Evolutionary conservation across 2,888 invertebrate genomes (phyloP), one percentile per base, ranked within the genome.

Genomic region (Diogma glabrata): DNA sequence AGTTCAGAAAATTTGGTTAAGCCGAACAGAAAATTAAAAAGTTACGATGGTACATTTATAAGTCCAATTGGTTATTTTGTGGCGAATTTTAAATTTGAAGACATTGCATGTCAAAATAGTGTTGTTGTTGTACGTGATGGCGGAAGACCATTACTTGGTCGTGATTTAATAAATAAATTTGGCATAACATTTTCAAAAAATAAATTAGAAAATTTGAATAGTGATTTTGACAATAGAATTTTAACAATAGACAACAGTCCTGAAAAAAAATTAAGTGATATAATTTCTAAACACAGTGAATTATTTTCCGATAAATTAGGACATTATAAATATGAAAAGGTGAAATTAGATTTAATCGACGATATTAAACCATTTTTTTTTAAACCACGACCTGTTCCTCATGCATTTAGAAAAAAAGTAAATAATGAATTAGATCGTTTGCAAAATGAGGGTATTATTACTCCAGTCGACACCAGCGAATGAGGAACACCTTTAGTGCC

Each of bases 391-490:
- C 17, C 12, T 17, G 43, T 43, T 12, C 19, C 43, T 19, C 43
- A 43, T 43, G 19, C 43, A 43, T 43, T 43, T 20, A 43, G 20
- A 20, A 20, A 20, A 19, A 43, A 43, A 6, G 20, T 43, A 5
- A 19, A 43, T 43, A 12, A n/a, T 12, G 20, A 43, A 43, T 43
- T 43, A 12, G 43, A 43, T 43, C 5, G 43, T 43, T 9, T 43
- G 20, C 17, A 5, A 5, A 19, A 5, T 19, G 20, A 43, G 17
- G 20, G 20, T 19, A 20, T 20, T 19, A 43, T 43, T 19, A 19
- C 43, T 2, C 17, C 17, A 43, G 20, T 43, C 7, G 12, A 17
- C 17, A 43, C 43, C 4, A 43, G 19, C 20, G 43, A 43, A 19
- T 43, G 43, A 20, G 8, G n/a, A 19, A 19, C 43, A 12, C 43